Evolutionary conservation across 1,140 invertebrate genomes (phyloP).

Genomic region (Meloidogyne exigua): DNA sequence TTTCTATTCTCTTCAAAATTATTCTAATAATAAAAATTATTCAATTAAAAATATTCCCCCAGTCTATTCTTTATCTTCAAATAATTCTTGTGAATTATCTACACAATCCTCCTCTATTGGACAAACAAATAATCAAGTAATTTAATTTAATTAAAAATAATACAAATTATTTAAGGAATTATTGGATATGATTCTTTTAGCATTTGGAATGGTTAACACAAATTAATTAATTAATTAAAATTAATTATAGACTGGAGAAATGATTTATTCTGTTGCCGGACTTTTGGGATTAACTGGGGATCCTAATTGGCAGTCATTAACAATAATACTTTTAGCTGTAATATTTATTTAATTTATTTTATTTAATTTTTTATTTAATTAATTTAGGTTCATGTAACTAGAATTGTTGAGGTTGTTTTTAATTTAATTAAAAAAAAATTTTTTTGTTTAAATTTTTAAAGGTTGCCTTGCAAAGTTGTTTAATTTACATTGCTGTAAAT

Average conservation of each 20-base stretch:
- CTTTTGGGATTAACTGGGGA: constrained; percentile 57
- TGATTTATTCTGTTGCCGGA: constrained; percentile 61
- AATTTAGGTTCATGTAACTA: constrained; percentile 55
- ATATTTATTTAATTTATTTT: neutral
- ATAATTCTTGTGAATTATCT: neutral
- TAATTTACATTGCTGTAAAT: constrained; percentile 56
- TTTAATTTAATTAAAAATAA: no score
- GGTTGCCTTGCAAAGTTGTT: constrained; percentile 57
- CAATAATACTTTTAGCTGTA: constrained; percentile 20
- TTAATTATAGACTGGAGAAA: constrained; percentile 48
- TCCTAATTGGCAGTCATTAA: constrained; percentile 49
- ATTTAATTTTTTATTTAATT: constrained; percentile 16
- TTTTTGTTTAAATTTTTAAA: constrained; percentile 18
- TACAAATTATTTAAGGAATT: constrained; percentile 46
- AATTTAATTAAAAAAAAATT: no score
- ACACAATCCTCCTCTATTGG: neutral
- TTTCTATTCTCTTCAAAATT: constrained; percentile 38
- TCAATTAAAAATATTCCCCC: neutral
- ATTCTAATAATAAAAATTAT: neutral
- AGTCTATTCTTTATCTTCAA: neutral
- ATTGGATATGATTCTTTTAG: constrained; percentile 56
- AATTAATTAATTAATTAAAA: neutral
- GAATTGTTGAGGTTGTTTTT: constrained; percentile 52
- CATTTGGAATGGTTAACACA: constrained; percentile 43
- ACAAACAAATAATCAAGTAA: neutral